phyloP scores from a whole-genome alignment of 1,140 invertebrate genomes.

The Saccostrea glomerata region DNA sequence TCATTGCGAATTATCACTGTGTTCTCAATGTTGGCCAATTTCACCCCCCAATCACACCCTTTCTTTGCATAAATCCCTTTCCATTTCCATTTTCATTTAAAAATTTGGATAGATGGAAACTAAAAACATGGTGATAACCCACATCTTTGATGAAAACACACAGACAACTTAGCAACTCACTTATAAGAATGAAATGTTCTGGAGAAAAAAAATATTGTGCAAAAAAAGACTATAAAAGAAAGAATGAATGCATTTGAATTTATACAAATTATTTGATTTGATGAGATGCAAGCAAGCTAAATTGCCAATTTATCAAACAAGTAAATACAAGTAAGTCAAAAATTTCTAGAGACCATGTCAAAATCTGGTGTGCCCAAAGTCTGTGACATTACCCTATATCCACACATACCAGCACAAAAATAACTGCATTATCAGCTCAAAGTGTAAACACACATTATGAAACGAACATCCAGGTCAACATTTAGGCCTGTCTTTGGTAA shows the following conservation, averaged over 20 bases:
- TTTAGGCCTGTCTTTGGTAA: not conserved
- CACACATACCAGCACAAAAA: not conserved
- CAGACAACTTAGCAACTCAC: not conserved
- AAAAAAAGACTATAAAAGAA: not conserved
- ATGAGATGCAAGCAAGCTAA: not conserved
- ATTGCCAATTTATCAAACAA: not conserved
- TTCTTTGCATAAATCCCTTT: not conserved
- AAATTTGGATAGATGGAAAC: not conserved
- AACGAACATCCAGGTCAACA: not conserved
- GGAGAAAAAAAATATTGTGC: not conserved
- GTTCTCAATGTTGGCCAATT: no score
- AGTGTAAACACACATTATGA: not conserved
- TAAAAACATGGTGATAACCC: not conserved
- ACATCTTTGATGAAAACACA: not conserved
- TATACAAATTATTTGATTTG: not conserved
- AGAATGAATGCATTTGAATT: not conserved
- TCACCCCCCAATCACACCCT: not conserved
- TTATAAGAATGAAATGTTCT: not conserved
- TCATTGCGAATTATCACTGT: not conserved
- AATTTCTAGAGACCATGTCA: not conserved
- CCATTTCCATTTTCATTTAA: not conserved
- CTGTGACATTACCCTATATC: not conserved
- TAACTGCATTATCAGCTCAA: slow-evolving; percentile 9
- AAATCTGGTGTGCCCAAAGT: slow-evolving; percentile 13
- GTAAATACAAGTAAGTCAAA: not conserved